phyloP scores from a whole-genome alignment of 2,888 invertebrate genomes.

The Drosophila affinis region DNA sequence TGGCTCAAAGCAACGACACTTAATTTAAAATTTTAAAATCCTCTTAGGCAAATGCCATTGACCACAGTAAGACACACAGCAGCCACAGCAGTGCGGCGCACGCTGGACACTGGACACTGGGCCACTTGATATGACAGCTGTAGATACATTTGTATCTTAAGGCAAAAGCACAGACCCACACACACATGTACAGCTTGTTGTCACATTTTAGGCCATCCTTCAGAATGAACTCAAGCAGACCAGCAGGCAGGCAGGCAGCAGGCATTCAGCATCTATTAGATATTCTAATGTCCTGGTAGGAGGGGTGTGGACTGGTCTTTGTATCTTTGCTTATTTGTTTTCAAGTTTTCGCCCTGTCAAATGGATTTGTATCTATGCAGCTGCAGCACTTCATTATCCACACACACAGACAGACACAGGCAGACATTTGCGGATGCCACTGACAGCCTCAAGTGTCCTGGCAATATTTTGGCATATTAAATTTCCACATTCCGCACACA shows the following conservation, averaged over 20 bases:
- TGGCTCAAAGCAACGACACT: constrained; percentile 60
- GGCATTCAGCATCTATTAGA: constrained; percentile 28
- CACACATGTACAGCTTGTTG: constrained; percentile 43
- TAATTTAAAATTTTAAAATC: constrained; percentile 69
- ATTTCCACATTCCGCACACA: constrained; percentile 36
- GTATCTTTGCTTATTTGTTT: constrained; percentile 67
- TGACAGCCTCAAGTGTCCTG: constrained; percentile 65
- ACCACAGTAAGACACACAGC: constrained; percentile 60
- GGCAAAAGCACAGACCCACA: constrained; percentile 9
- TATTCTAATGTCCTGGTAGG: constrained; percentile 38
- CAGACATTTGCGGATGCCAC: constrained; percentile 38
- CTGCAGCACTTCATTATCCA: constrained; percentile 70
- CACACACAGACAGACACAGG: constrained; percentile 25
- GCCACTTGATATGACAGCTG: constrained; percentile 61
- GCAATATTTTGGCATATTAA: constrained; percentile 67
- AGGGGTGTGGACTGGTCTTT: neutral
- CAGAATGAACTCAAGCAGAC: constrained; percentile 59
- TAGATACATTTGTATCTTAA: constrained; percentile 64
- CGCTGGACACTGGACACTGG: too few species aligned
- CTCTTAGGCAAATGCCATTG: constrained; percentile 65
- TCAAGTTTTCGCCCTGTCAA: constrained; percentile 63
- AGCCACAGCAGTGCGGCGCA: too few species aligned
- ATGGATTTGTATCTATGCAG: constrained; percentile 52
- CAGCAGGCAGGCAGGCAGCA: constrained; percentile 46
- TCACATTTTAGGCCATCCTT: constrained; percentile 62